Percentiles rank a stretch among this genome's conserved stretches.
These are phyloP conservation scores for Drosophila quasianomalipes DNA, from an alignment of 2,888 invertebrate species.

Conservation along the genomic window DNA sequence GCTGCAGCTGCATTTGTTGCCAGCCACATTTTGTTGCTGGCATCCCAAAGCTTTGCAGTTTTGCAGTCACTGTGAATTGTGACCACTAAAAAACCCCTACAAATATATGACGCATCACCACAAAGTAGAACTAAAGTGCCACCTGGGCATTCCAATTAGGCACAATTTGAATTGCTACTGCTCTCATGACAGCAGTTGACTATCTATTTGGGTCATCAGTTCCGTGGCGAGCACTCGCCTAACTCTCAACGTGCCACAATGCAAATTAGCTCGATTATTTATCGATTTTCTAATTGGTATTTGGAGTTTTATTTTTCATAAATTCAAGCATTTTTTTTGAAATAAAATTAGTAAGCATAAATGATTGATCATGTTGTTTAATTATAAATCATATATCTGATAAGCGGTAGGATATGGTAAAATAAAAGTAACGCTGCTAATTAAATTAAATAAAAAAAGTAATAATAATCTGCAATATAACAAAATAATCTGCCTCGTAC, in stretches of 20 bases:
- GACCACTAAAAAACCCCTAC: not conserved
- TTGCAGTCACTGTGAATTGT: slow-evolving; percentile 10
- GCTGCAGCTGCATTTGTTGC: slow-evolving; percentile 13
- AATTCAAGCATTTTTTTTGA: not conserved
- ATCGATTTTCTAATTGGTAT: slow-evolving; percentile 28
- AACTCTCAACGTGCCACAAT: slow-evolving; percentile 6
- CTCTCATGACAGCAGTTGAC: slow-evolving; percentile 45
- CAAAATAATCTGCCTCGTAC: not conserved
- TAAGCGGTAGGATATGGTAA: not conserved
- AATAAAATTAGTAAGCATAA: not conserved
- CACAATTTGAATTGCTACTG: slow-evolving; percentile 39
- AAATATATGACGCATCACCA: slow-evolving; percentile 44
- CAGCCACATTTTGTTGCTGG: slow-evolving; percentile 54
- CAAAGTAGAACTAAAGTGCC: slow-evolving; percentile 29
- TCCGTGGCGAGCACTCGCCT: not conserved
- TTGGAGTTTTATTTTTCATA: not conserved
- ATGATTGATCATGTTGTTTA: not conserved
- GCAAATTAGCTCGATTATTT: slow-evolving; percentile 27
- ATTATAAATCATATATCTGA: not conserved
- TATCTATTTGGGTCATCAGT: slow-evolving; percentile 63
- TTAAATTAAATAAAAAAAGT: not conserved
- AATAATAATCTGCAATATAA: not conserved
- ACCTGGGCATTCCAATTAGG: slow-evolving; percentile 59
- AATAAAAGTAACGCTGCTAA: not conserved
- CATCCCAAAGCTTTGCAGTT: slow-evolving; percentile 47